Conservation (phyloP, 2,113 vertebrate species). For the Sciurus niger region DNA sequence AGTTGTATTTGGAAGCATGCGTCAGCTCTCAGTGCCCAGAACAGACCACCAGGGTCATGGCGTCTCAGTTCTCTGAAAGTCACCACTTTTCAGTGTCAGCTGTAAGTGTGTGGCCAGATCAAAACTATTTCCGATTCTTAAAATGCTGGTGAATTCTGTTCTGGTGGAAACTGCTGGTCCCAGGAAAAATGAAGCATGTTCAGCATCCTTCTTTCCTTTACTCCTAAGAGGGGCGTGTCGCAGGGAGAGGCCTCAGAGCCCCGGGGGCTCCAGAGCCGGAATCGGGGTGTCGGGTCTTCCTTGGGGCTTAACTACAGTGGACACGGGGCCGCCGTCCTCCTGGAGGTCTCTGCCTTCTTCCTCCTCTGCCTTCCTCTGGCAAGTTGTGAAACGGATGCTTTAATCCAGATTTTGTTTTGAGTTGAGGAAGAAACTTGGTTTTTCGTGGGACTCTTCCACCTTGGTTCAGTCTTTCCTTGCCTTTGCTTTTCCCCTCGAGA, state of each 20-base stretch:
- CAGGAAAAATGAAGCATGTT: background rate
- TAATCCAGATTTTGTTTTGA: background rate
- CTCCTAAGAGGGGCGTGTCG: background rate
- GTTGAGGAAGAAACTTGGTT: background rate
- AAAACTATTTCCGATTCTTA: background rate
- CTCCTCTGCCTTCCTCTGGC: no score
- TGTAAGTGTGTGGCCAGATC: no score
- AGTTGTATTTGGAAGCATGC: background rate
- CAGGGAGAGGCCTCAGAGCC: background rate
- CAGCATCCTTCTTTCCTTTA: background rate
- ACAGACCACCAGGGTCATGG: fast-evolving
- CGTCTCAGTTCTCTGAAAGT: no score
- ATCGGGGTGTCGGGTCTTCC: background rate
- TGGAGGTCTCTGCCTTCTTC: background rate
- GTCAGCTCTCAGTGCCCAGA: background rate
- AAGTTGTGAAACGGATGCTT: background rate
- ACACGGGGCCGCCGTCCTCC: fast-evolving
- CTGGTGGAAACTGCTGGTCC: background rate
- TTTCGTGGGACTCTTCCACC: background rate
- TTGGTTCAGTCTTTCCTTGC: background rate
- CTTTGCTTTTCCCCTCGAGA: background rate
- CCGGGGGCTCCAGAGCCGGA: background rate
- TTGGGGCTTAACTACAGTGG: background rate
- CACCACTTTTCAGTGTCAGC: fast-evolving
- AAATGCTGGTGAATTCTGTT: background rate